These are phyloP conservation scores for Xenopus petersii DNA, from an alignment of 2,797 vertebrate genomes.

Conservation along the genomic window DNA sequence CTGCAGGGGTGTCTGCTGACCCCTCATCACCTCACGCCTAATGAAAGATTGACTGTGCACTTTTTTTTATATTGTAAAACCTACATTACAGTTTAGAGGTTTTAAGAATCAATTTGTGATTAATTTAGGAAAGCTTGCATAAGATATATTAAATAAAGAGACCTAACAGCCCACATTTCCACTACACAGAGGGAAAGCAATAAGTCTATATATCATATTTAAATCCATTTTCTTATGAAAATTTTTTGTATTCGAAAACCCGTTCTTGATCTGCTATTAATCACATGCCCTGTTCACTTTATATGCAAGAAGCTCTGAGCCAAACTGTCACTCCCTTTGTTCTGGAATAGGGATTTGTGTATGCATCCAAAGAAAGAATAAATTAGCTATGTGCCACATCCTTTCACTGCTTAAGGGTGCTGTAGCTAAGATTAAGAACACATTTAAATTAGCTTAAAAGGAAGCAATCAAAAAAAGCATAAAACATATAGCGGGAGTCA, in stretches of 20 bases:
- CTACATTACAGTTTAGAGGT: conserved; percentile 63
- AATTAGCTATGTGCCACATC: conserved; percentile 56
- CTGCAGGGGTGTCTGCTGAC: conserved; percentile 75
- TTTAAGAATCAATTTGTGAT: conserved; percentile 71
- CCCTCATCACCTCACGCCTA: conserved; percentile 74
- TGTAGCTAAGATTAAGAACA: conserved; percentile 50
- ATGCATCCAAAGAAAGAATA: conserved; percentile 53
- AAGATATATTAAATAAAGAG: conserved; percentile 62
- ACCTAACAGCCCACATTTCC: conserved; percentile 67
- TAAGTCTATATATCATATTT: conserved; percentile 61
- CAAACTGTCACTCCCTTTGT: conserved; percentile 43
- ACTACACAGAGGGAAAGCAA: conserved; percentile 57
- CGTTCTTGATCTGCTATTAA: conserved; percentile 58
- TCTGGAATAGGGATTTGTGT: conserved; percentile 48
- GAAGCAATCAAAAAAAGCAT: conserved; percentile 28
- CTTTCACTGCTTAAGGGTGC: conserved; percentile 53
- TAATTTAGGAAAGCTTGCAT: conserved; percentile 62
- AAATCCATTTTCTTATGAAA: conserved; percentile 64
- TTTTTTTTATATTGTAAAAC: conserved; percentile 67
- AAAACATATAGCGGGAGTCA: conserved; percentile 55
- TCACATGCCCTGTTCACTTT: conserved; percentile 56
- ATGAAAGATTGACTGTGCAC: conserved; percentile 79
- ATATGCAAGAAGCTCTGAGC: conserved; percentile 53
- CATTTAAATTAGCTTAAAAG: conserved; percentile 49
- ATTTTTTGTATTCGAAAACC: conserved; percentile 62